Evolutionary conservation across 2,113 vertebrate species (phyloP).

Genomic region (Anhinga rufa): DNA sequence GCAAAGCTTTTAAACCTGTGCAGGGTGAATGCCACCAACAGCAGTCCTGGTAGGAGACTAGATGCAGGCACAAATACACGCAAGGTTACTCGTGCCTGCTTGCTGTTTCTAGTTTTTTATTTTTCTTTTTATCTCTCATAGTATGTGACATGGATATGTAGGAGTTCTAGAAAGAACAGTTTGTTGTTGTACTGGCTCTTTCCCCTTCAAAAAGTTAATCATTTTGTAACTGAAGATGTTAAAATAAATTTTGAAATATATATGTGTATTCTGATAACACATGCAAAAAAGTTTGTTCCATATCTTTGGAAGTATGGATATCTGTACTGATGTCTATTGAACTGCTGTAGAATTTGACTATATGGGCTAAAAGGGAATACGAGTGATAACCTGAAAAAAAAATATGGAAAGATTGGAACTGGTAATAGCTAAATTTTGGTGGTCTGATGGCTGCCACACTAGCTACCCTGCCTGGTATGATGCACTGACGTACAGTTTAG

Average conservation of each 20-base stretch:
- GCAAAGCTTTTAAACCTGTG: neutral
- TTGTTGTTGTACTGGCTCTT: neutral
- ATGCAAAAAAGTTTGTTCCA: neutral
- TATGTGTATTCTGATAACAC: neutral
- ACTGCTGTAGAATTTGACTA: neutral
- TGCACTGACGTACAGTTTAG: neutral
- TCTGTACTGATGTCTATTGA: rapidly evolving
- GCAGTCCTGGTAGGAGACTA: neutral
- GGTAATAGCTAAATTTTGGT: neutral
- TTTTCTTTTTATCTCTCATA: neutral
- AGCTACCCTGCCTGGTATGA: neutral
- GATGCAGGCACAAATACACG: neutral
- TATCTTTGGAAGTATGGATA: neutral
- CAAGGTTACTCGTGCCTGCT: neutral
- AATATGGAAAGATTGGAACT: neutral
- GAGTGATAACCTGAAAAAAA: neutral
- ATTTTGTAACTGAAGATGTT: neutral
- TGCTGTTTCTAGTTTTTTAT: neutral
- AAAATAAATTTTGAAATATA: neutral
- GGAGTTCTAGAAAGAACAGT: neutral
- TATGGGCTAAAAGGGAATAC: rapidly evolving
- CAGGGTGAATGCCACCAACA: neutral
- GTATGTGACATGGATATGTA: neutral
- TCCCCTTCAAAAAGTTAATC: neutral
- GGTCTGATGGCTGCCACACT: neutral